Percentiles rank a stretch among this genome's conserved stretches.
Evolutionary conservation across 1,140 invertebrate genomes (phyloP).

Genomic region (Brachionus koreanus): DNA sequence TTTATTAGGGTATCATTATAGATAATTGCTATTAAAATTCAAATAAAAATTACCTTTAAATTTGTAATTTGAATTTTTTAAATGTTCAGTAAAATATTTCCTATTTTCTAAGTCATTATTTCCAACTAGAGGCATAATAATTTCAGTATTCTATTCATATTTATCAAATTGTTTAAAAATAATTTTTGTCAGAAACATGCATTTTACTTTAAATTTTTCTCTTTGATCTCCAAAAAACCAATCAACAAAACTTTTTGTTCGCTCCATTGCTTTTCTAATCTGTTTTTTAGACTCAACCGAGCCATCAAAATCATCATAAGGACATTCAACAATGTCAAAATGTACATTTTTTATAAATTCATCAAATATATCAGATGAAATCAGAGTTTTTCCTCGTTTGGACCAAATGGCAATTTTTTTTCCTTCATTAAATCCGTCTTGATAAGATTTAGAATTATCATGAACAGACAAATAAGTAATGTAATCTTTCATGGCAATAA

Average conservation of each 20-base stretch:
- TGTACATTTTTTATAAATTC: conserved; percentile 34
- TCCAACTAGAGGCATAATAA: conserved; percentile 4
- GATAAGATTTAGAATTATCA: conserved; percentile 14
- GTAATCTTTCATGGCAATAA: conserved; percentile 22
- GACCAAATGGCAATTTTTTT: conserved; percentile 38
- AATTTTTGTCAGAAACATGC: too few species aligned
- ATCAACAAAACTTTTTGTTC: conserved; percentile 40
- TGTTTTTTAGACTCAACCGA: conserved; percentile 6
- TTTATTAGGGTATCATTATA: too few species aligned
- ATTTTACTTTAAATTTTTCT: not conserved
- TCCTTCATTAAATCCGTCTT: conserved; percentile 16
- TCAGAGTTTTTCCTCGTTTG: conserved; percentile 29
- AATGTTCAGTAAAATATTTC: not conserved
- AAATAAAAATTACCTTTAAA: not conserved
- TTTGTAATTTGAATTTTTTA: conserved; percentile 18
- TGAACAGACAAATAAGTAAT: conserved; percentile 16
- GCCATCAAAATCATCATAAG: not conserved
- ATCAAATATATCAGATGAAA: not conserved
- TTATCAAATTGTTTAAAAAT: not conserved
- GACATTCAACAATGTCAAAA: conserved; percentile 24
- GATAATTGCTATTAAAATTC: not conserved
- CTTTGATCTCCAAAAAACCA: not conserved
- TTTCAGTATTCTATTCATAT: not conserved
- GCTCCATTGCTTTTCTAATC: conserved; percentile 18
- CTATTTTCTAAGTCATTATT: not conserved